Evolutionary conservation across 2,888 invertebrate species (phyloP).

Genomic region (Tanytarsus gracilentus): DNA sequence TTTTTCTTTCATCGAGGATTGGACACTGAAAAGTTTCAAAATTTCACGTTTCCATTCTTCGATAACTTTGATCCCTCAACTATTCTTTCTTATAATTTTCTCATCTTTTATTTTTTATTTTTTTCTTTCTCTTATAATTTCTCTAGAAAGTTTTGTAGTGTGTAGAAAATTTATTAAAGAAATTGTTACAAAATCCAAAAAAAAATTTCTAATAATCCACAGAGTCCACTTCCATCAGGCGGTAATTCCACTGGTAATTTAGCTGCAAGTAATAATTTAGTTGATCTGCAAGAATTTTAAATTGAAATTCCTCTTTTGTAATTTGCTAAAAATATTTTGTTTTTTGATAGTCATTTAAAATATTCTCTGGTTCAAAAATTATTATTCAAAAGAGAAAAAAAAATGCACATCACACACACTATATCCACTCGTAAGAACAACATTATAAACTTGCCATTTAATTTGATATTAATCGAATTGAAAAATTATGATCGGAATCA

Average conservation of each 20-base stretch:
- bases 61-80: no score
- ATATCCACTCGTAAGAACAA: no score
- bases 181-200: conserved; percentile 23
- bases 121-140: conserved; percentile 10
- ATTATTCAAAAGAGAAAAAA: no score
- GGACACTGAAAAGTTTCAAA: conserved; percentile 31
- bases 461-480: no score
- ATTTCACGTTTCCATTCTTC: no score
- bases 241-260: conserved; percentile 49
- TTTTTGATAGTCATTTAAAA: not conserved
- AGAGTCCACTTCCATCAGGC: conserved; percentile 61
- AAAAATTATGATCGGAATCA: no score
- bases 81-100: conserved; percentile 25
- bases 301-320: not conserved
- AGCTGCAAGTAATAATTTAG: conserved; percentile 66
- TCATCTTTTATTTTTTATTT: conserved; percentile 30
- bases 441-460: no score
- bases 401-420: no score
- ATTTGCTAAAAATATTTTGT: not conserved
- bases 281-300: conserved; percentile 35
- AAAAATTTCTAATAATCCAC: conserved; percentile 37
- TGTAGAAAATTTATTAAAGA: conserved; percentile 9
- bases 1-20: no score
- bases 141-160: not conserved
- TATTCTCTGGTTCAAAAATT: not conserved